Percentiles rank a stretch among this genome's conserved stretches.
phyloP scores from a whole-genome alignment of 1,140 invertebrate species.

The Drosophila asahinai region DNA sequence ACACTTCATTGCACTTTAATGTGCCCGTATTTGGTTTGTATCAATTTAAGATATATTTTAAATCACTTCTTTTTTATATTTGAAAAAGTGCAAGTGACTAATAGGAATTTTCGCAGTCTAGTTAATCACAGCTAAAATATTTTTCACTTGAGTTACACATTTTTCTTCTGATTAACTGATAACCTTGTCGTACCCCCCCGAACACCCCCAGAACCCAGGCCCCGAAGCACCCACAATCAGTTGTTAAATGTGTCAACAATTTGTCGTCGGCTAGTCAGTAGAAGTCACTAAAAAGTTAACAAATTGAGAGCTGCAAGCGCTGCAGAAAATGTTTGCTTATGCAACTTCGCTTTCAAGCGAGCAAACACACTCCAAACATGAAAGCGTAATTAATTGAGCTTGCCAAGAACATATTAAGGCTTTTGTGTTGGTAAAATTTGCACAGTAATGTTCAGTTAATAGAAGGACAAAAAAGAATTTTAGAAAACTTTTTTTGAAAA shows the following conservation, averaged over 20 bases:
- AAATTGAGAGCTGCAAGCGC: constrained; percentile 27
- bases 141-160: background rate
- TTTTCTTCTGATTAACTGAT: constrained; percentile 31
- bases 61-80: no score
- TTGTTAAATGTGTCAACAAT: constrained; percentile 74
- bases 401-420: constrained; percentile 7
- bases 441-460: background rate
- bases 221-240: constrained; percentile 27
- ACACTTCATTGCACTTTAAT: background rate
- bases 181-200: constrained; percentile 24
- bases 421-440: background rate
- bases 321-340: constrained; percentile 33
- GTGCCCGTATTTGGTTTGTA: background rate
- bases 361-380: constrained; percentile 43
- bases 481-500: no score
- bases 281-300: constrained; percentile 56
- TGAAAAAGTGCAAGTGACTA: background rate
- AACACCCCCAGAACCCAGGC: background rate
- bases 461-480: no score
- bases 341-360: constrained; percentile 16
- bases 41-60: background rate
- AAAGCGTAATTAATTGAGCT: constrained; percentile 34
- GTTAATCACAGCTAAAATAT: background rate
- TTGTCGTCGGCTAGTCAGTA: constrained; percentile 66
- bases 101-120: background rate